phyloP scores from a whole-genome alignment of 2,113 vertebrate species.

The Chaetura pelagica region DNA sequence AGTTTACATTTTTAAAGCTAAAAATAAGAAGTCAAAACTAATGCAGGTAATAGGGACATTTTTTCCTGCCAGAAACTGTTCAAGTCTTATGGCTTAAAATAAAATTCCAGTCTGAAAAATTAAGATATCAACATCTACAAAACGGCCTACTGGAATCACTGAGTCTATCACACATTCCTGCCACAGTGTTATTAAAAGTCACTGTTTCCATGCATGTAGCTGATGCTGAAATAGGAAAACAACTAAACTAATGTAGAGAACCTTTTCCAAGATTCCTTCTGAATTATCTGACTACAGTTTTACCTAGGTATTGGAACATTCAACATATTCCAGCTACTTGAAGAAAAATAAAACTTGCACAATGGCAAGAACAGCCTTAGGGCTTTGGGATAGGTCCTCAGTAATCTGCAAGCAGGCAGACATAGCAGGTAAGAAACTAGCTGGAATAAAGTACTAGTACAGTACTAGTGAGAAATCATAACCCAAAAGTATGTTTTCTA shows the following conservation, averaged over 20 bases:
- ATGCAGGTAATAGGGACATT: background rate
- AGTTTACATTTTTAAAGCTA: background rate
- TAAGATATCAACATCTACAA: background rate
- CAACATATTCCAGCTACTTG: background rate
- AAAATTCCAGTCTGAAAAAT: background rate
- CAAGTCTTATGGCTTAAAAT: background rate
- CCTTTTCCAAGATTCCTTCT: background rate
- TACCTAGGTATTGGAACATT: background rate
- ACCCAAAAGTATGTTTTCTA: background rate
- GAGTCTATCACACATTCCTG: rapidly evolving
- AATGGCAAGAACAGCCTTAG: background rate
- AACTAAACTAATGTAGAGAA: background rate
- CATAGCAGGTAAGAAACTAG: rapidly evolving
- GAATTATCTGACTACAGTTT: background rate
- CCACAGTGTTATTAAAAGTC: no score
- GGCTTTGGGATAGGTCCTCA: background rate
- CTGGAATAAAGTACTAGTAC: background rate
- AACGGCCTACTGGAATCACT: background rate
- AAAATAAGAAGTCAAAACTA: background rate
- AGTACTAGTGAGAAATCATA: background rate
- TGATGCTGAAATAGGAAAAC: background rate
- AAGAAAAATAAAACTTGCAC: background rate
- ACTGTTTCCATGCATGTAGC: background rate
- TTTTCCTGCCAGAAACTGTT: background rate
- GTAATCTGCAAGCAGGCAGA: background rate